These are phyloP conservation scores for Hypena proboscidalis DNA, from an alignment of 2,888 invertebrate genomes.

Conservation along the genomic window DNA sequence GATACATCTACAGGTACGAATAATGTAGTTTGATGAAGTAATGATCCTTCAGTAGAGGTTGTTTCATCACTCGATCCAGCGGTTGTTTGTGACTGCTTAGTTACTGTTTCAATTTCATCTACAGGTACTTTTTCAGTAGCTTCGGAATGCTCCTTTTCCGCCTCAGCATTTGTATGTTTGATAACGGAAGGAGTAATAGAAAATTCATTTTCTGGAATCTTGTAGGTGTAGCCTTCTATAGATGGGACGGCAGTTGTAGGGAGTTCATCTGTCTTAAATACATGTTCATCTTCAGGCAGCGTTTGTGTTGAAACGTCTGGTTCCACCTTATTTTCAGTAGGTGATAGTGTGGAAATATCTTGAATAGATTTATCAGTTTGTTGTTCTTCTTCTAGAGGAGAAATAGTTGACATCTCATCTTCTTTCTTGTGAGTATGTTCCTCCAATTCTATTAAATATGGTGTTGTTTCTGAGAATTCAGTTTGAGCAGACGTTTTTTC, in stretches of 20 bases:
- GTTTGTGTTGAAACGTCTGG: slow-evolving; percentile 24
- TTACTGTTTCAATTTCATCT: slow-evolving; percentile 21
- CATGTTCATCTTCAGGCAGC: slow-evolving; percentile 21
- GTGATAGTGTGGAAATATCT: slow-evolving; percentile 26
- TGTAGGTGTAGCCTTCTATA: slow-evolving; percentile 36
- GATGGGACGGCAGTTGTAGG: slow-evolving; percentile 19
- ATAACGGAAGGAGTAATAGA: slow-evolving; percentile 10
- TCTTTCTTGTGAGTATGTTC: slow-evolving; percentile 62
- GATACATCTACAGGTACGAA: slow-evolving; percentile 6
- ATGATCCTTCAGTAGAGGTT: background rate
- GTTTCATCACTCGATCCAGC: slow-evolving; percentile 15
- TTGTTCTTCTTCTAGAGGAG: slow-evolving; percentile 29
- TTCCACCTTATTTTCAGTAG: slow-evolving; percentile 37
- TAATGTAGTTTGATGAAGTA: slow-evolving; percentile 4
- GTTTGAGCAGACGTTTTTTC: slow-evolving; percentile 31
- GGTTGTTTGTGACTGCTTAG: slow-evolving; percentile 17
- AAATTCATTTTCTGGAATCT: slow-evolving; percentile 24
- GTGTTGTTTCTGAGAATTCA: slow-evolving; percentile 53
- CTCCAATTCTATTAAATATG: slow-evolving; percentile 64
- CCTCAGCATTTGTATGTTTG: slow-evolving; percentile 11
- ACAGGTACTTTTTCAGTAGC: slow-evolving; percentile 16
- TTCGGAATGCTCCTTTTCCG: slow-evolving; percentile 13
- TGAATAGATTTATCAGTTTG: slow-evolving; percentile 17
- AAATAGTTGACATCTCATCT: slow-evolving; percentile 43
- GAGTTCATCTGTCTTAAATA: slow-evolving; percentile 18